A percentile compares a stretch with the other conserved stretches of the same genome.
phyloP scores from a whole-genome alignment of 2,797 vertebrate species.

The Lithobates pipiens region DNA sequence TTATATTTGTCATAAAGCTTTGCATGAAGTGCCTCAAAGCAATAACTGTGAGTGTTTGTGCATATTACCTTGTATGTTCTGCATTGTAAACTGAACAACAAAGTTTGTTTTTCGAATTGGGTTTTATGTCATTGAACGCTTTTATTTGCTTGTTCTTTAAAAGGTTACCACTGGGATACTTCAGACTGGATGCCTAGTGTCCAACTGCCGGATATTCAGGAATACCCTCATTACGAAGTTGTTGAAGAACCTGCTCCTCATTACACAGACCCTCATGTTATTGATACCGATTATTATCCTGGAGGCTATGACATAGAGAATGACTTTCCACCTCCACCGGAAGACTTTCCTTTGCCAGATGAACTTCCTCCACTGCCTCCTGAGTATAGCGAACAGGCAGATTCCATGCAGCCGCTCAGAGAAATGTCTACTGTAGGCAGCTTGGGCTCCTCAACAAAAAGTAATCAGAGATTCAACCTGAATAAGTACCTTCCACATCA shows the following conservation, averaged over 20 bases:
- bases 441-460: slow-evolving; percentile 78
- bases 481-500: slow-evolving; percentile 91
- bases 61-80: not conserved
- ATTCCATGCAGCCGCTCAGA: slow-evolving; percentile 85
- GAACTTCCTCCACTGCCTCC: slow-evolving; percentile 91
- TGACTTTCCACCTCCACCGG: slow-evolving; percentile 94
- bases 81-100: not conserved
- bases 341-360: slow-evolving; percentile 89
- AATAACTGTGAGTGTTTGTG: slow-evolving; percentile 5
- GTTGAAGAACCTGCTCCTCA: slow-evolving; percentile 87
- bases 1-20: slow-evolving; percentile 9
- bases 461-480: slow-evolving; percentile 89
- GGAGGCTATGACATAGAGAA: slow-evolving; percentile 98
- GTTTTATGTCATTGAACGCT: not conserved
- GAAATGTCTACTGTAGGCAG: slow-evolving; percentile 75
- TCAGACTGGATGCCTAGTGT: slow-evolving; percentile 99
- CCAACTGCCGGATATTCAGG: slow-evolving; percentile 97
- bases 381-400: slow-evolving; percentile 85
- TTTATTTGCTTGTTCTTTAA: slow-evolving; percentile 23
- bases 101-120: not conserved
- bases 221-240: slow-evolving; percentile 95
- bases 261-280: slow-evolving; percentile 90
- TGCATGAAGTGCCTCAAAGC: slow-evolving; percentile 28
- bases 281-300: slow-evolving; percentile 97
- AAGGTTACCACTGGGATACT: slow-evolving; percentile 99